phyloP scores from a whole-genome alignment of 2,797 vertebrate species.

The Heterohyrax brucei region DNA sequence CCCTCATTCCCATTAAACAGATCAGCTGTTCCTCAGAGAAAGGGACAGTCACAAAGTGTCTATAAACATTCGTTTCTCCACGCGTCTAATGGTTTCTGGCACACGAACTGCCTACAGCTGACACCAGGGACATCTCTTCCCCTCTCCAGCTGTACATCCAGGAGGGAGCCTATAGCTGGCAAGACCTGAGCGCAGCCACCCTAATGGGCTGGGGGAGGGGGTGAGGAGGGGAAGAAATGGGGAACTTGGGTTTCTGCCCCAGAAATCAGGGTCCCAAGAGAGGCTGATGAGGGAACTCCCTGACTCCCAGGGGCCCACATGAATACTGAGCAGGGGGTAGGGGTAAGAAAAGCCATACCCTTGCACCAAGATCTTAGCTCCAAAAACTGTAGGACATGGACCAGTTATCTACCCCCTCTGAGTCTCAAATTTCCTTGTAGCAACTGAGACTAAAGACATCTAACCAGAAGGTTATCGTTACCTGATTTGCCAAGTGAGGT shows the following conservation, averaged over 20 bases:
- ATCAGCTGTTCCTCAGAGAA: neutral
- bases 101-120: neutral
- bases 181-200: neutral
- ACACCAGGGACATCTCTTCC: neutral
- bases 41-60: neutral
- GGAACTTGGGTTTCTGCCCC: conserved; percentile 57
- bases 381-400: conserved; percentile 5
- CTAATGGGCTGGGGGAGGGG: neutral
- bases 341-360: neutral
- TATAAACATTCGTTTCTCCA: neutral
- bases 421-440: neutral
- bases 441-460: conserved; percentile 24
- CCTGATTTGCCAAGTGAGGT: neutral
- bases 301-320: conserved; percentile 55
- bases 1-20: neutral
- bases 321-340: neutral
- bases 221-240: neutral
- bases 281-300: conserved; percentile 68
- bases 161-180: neutral
- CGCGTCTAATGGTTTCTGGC: neutral
- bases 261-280: conserved; percentile 4
- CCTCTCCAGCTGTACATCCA: neutral
- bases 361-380: neutral
- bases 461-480: neutral
- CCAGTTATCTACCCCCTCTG: neutral